These are phyloP conservation scores for Nomada ferruginata DNA, from an alignment of 2,888 invertebrate genomes.

Conservation along the genomic window DNA sequence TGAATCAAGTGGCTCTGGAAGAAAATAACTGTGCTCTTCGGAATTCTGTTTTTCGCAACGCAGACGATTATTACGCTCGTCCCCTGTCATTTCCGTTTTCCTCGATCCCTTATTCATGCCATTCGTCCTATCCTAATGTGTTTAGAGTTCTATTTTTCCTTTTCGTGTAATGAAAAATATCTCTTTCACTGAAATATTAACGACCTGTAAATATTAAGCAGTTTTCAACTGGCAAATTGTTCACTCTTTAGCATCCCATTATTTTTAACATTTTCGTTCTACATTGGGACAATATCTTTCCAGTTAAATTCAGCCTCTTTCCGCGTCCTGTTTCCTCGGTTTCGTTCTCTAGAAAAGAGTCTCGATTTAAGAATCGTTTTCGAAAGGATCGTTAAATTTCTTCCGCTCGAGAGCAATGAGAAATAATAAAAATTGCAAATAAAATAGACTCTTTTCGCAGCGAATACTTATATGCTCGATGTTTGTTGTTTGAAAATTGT, in stretches of 20 bases:
- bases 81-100: constrained; percentile 37
- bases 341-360: not conserved
- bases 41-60: constrained; percentile 60
- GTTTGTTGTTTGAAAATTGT: not conserved
- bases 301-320: not conserved
- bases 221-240: not conserved
- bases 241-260: not conserved
- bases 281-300: not conserved
- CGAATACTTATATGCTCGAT: too few species aligned
- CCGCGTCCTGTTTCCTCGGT: too few species aligned
- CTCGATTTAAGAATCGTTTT: constrained; percentile 10
- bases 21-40: constrained; percentile 47
- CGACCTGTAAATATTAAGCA: too few species aligned
- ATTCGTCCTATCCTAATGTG: not conserved
- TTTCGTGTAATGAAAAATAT: not conserved
- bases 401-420: constrained; percentile 1
- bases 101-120: not conserved
- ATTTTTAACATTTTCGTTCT: not conserved
- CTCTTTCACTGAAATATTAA: not conserved
- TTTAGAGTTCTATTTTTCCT: not conserved
- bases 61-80: constrained; percentile 63
- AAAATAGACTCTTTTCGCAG: not conserved
- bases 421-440: too few species aligned
- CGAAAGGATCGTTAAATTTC: constrained; percentile 44
- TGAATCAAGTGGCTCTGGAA: constrained; percentile 36